A percentile compares a stretch with the other conserved stretches of the same genome.
Conservation (phyloP, 2,113 vertebrate genomes). For the Trichechus manatus region DNA sequence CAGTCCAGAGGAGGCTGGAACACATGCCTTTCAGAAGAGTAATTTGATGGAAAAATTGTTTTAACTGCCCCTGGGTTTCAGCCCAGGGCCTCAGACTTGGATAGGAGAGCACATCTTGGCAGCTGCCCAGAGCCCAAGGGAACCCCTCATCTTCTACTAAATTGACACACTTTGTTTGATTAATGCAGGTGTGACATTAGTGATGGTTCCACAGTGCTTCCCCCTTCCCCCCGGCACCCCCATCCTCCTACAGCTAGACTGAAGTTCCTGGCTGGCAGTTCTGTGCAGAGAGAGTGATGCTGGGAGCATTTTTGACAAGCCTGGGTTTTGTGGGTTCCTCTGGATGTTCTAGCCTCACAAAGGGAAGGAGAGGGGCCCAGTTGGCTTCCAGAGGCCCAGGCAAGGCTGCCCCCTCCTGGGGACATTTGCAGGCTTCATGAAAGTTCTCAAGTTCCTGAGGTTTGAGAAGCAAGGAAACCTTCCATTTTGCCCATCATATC, state of each 20-base stretch:
- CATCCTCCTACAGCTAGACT: background rate
- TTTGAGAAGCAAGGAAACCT: background rate
- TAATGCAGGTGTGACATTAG: background rate
- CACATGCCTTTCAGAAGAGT: background rate
- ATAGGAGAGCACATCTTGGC: background rate
- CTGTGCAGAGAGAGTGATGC: background rate
- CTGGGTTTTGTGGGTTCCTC: background rate
- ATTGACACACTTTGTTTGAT: background rate
- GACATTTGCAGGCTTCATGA: background rate
- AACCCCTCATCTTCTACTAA: constrained; percentile 23
- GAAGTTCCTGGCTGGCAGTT: background rate
- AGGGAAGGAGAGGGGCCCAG: background rate
- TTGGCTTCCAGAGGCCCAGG: background rate
- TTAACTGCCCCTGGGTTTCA: constrained; percentile 11
- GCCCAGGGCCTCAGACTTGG: constrained; percentile 29
- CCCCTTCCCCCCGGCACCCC: background rate
- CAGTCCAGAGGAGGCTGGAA: background rate
- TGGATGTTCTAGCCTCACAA: background rate
- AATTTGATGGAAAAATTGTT: constrained; percentile 51
- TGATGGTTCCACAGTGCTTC: background rate
- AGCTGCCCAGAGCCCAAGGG: background rate
- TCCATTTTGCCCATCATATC: background rate
- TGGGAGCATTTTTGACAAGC: background rate
- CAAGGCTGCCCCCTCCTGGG: background rate
- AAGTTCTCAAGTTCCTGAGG: background rate